Evolutionary conservation across 2,797 vertebrate genomes (phyloP), one percentile per base, ranked within the genome.

Genomic region (Tragelaphus eurycerus): DNA sequence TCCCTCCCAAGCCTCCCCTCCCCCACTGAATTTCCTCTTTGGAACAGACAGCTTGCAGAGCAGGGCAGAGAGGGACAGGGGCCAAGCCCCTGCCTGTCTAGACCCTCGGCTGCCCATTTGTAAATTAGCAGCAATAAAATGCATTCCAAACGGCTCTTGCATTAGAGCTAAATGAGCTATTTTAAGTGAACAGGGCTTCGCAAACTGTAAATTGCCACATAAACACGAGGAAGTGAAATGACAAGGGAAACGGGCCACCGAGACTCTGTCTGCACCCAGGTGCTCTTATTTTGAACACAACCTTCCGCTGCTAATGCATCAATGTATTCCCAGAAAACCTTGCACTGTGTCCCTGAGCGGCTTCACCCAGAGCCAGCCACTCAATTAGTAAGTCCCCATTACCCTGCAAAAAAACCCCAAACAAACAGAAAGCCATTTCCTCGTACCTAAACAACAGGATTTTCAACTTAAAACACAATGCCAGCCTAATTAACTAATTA

Each of bases 401-500:
- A 60, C 82, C 97, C 90, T 54, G 92, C 89, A 92, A 97, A 97
- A 97, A 90, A 96, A 21, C 85, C 48, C 97, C 87, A 97, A 85
- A 96, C 96, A 98, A 81, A 89, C 84, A 95, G 74, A 96, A 96
- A 97, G 86, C 90, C 76, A 85, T 96, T 93, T 94, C 29, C 92
- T 98, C 38, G n/a, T 93, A 98, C 95, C 96, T 95, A 98, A 98
- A 97, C 97, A 98, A 98, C 97, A 83, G 96, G 97, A 97, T 96
- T 98, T 98, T 93, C 31, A 23, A 96, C 97, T 98, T 98, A 98
- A 98, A 98, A 98, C 82, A 92, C 95, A 98, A 98, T 60, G 71
- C 64, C 96, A 89, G 81, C 64, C 96, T 98, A 98, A 98, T 98
- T 98, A 98, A 94, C 97, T 98, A 98, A 98, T 99, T 98, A 98